Conservation (phyloP, 2,888 invertebrate species). For the Mimachlamys varia region DNA sequence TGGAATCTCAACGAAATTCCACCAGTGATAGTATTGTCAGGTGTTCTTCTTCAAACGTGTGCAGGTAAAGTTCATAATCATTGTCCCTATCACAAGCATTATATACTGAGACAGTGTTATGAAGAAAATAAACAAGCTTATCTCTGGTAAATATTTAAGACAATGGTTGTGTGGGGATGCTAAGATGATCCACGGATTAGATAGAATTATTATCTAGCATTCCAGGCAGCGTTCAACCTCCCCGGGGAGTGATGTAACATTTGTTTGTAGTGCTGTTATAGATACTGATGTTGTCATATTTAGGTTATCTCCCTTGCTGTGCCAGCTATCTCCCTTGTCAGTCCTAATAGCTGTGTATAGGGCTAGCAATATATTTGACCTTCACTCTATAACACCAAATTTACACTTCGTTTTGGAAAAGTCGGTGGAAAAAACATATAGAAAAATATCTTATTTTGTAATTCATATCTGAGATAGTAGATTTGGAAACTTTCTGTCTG, state of each 20-base stretch:
- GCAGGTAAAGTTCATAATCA: not conserved
- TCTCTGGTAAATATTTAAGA: not conserved
- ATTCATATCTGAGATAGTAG: no score
- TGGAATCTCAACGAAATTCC: not conserved
- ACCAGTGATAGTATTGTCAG: not conserved
- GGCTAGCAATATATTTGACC: not conserved
- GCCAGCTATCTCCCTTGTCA: not conserved
- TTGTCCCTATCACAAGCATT: not conserved
- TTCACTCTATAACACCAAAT: no score
- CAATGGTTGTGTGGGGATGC: not conserved
- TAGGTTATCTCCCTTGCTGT: not conserved
- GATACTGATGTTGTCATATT: not conserved
- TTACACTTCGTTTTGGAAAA: no score
- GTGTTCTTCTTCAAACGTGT: not conserved
- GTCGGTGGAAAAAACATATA: no score
- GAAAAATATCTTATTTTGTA: no score
- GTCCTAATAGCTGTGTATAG: not conserved
- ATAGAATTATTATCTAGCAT: not conserved
- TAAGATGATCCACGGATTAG: not conserved
- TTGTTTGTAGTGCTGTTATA: not conserved
- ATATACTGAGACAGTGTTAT: not conserved
- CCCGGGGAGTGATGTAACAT: not conserved
- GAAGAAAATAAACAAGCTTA: not conserved
- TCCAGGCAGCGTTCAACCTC: not conserved
- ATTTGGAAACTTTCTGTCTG: no score